phyloP scores from a whole-genome alignment of 2,797 vertebrate species.

The Kryptolebias ocellatus region DNA sequence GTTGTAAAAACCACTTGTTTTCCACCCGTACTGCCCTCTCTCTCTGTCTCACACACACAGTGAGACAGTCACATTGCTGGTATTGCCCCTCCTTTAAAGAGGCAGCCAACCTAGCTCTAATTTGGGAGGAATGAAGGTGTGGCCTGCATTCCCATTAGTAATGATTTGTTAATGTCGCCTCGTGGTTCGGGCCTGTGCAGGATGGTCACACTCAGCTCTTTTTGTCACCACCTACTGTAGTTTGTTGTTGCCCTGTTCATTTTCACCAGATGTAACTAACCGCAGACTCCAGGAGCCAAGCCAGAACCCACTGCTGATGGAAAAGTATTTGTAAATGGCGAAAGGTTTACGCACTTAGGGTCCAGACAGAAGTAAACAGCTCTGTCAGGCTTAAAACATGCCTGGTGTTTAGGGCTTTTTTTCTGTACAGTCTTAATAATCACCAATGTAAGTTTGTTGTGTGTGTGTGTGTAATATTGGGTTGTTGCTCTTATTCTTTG shows the following conservation, averaged over 20 bases:
- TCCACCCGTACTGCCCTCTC: slow-evolving; percentile 27
- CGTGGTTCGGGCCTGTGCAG: slow-evolving; percentile 26
- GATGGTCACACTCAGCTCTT: slow-evolving; percentile 37
- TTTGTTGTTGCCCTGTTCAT: slow-evolving; percentile 40
- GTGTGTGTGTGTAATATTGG: background rate
- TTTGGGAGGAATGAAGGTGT: slow-evolving; percentile 76
- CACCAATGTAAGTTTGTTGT: no score
- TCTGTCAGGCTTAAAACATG: slow-evolving; percentile 3
- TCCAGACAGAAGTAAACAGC: slow-evolving; percentile 21
- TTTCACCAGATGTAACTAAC: slow-evolving; percentile 61
- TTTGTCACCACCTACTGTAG: slow-evolving; percentile 58
- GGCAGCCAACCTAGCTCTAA: slow-evolving; percentile 67
- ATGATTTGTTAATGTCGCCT: slow-evolving; percentile 60
- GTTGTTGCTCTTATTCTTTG: background rate
- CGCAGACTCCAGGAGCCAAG: slow-evolving; percentile 48
- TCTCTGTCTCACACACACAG: background rate
- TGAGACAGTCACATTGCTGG: slow-evolving; percentile 45
- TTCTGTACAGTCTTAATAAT: background rate
- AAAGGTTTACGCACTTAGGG: slow-evolving; percentile 38
- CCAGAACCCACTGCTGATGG: slow-evolving; percentile 61
- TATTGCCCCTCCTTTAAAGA: slow-evolving; percentile 66
- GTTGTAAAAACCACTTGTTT: slow-evolving; percentile 62
- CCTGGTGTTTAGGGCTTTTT: background rate
- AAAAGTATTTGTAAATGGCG: slow-evolving; percentile 58
- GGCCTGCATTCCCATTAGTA: slow-evolving; percentile 67